phyloP scores from a whole-genome alignment of 2,113 vertebrate genomes.

The Verasper variegatus region DNA sequence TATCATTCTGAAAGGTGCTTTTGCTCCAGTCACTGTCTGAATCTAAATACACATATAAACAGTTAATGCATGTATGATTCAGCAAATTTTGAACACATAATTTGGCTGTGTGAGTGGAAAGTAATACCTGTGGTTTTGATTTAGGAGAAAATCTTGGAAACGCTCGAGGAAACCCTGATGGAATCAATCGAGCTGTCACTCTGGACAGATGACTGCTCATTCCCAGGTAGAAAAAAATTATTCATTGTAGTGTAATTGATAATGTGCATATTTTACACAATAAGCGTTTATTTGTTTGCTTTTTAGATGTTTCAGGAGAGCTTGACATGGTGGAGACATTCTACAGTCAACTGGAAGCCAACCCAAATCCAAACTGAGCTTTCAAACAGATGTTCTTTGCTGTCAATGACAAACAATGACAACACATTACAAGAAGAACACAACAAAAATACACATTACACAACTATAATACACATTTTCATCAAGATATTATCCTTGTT shows the following conservation, averaged over 20 bases:
- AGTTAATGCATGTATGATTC: neutral
- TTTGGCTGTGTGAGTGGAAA: neutral
- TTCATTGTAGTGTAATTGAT: neutral
- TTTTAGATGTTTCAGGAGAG: constrained; percentile 28
- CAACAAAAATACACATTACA: no score
- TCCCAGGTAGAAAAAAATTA: constrained; percentile 44
- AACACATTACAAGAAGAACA: neutral
- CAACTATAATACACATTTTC: no score
- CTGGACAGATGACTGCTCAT: neutral
- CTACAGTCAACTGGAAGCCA: neutral
- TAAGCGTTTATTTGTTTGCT: neutral
- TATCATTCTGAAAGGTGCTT: no score
- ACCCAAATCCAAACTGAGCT: neutral
- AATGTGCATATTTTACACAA: neutral
- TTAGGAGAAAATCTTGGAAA: neutral
- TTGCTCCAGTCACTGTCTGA: neutral
- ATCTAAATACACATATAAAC: neutral
- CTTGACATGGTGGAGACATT: neutral
- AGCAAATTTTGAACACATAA: neutral
- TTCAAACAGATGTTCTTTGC: neutral
- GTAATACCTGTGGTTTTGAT: neutral
- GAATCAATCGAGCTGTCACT: constrained; percentile 44
- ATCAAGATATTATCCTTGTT: constrained; percentile 5
- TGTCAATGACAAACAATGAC: no score
- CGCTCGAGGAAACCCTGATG: neutral